Evolutionary conservation across 1,140 invertebrate genomes (phyloP).

Genomic region (Lethocerus indicus): DNA sequence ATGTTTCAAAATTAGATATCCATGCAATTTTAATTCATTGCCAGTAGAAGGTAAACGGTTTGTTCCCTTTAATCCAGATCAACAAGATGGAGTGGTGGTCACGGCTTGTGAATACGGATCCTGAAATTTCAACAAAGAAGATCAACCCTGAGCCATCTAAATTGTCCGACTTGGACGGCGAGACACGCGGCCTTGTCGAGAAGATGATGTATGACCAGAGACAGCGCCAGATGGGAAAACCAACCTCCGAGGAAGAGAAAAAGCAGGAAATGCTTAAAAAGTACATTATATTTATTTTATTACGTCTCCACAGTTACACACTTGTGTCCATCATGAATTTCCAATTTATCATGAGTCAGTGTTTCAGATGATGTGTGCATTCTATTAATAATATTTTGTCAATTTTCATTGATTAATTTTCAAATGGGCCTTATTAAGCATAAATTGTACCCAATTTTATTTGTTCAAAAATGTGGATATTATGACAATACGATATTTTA

Average conservation of each 20-base stretch:
- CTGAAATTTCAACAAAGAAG: constrained; percentile 95
- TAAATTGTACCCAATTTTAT: not conserved
- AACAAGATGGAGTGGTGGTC: constrained; percentile 99
- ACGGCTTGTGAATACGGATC: constrained; percentile 72
- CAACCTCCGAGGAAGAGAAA: constrained; percentile 97
- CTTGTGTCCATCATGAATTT: not conserved
- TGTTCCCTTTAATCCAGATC: constrained; percentile 36
- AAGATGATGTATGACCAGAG: constrained; percentile 99
- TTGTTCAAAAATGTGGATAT: not conserved
- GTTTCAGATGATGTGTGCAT: not conserved
- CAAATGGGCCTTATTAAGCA: not conserved
- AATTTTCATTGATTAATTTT: not conserved
- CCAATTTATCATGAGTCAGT: not conserved
- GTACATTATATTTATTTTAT: constrained; percentile 32
- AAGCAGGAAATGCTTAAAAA: constrained; percentile 94
- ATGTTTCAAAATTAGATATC: not conserved
- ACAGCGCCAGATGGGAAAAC: constrained; percentile 87
- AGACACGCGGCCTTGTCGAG: constrained; percentile 92
- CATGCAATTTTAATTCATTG: not conserved
- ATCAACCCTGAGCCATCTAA: constrained; percentile 98
- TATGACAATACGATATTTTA: not conserved
- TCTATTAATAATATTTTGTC: not conserved
- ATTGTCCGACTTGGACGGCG: constrained; percentile 91
- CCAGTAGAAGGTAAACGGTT: too few species aligned
- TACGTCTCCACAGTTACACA: not conserved